phyloP scores from a whole-genome alignment of 2,113 vertebrate genomes.

The Ancistrus triradiatus region DNA sequence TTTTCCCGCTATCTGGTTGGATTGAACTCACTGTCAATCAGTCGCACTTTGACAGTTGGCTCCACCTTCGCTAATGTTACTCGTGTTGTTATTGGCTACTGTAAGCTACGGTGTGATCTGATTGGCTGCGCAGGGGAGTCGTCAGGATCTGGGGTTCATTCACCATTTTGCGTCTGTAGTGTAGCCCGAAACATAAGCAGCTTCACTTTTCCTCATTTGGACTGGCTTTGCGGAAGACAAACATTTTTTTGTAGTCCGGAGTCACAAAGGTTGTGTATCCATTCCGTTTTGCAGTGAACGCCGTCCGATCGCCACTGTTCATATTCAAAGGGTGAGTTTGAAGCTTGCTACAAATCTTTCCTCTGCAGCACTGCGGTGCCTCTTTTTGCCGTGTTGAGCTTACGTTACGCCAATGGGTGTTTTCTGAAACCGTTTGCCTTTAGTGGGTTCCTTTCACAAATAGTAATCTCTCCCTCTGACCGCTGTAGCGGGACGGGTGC shows the following conservation, averaged over 20 bases:
- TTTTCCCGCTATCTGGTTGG: constrained; percentile 74
- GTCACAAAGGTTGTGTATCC: constrained; percentile 54
- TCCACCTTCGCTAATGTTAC: constrained; percentile 41
- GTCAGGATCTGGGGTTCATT: constrained; percentile 88
- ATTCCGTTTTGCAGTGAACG: constrained; percentile 48
- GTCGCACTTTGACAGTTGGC: constrained; percentile 49
- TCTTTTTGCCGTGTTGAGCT: constrained; percentile 50
- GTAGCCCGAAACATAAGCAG: constrained; percentile 74
- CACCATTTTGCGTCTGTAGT: constrained; percentile 97
- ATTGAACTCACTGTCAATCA: constrained; percentile 45
- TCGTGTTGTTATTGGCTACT: constrained; percentile 66
- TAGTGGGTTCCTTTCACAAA: not conserved
- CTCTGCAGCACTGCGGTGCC: constrained; percentile 66
- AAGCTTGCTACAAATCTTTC: constrained; percentile 56
- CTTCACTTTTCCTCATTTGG: constrained; percentile 69
- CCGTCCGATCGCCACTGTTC: constrained; percentile 33
- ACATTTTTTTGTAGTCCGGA: constrained; percentile 50
- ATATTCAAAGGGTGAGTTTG: constrained; percentile 64
- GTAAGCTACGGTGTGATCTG: constrained; percentile 58
- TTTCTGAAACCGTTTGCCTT: constrained; percentile 43
- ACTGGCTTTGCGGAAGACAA: constrained; percentile 68
- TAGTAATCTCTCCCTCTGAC: constrained; percentile 1
- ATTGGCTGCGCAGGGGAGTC: constrained; percentile 80
- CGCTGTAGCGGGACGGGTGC: constrained; percentile 15
- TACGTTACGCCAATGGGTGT: constrained; percentile 45